phyloP scores from a whole-genome alignment of 1,140 invertebrate genomes.

The Hylaeus volcanicus region DNA sequence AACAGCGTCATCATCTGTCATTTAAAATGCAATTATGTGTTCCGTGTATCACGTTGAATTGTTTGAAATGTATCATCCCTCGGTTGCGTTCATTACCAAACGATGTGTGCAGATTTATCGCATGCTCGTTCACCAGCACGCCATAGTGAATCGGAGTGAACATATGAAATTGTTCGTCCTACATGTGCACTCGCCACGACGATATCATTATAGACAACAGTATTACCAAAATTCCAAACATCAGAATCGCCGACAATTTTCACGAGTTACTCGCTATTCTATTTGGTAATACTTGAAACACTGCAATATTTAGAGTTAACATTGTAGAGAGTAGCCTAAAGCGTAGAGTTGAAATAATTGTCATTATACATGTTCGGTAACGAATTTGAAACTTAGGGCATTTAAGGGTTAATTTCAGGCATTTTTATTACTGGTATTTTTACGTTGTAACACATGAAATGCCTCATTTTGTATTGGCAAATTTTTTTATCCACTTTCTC shows the following conservation, averaged over 20 bases:
- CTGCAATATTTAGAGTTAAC: neutral
- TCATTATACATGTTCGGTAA: too few relatives aligned
- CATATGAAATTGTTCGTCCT: neutral
- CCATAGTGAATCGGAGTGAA: neutral
- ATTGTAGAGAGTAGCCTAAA: neutral
- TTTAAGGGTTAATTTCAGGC: too few relatives aligned
- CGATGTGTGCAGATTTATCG: neutral
- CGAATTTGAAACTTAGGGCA: too few relatives aligned
- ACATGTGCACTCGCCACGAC: neutral
- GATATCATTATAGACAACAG: neutral
- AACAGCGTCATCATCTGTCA: neutral
- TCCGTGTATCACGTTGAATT: neutral
- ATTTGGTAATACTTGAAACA: neutral
- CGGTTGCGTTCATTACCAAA: neutral
- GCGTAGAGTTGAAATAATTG: neutral
- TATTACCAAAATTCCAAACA: conserved; percentile 19
- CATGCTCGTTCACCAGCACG: neutral
- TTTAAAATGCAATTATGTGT: neutral
- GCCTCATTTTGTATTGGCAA: too few relatives aligned
- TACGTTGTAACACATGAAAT: too few relatives aligned
- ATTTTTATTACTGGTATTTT: too few relatives aligned
- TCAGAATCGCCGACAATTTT: neutral
- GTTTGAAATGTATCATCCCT: neutral
- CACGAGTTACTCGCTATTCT: neutral
- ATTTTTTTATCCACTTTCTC: too few relatives aligned